Evolutionary conservation across 2,113 vertebrate species (phyloP), one percentile per base, ranked within the genome.

Genomic region (Cariama cristata): DNA sequence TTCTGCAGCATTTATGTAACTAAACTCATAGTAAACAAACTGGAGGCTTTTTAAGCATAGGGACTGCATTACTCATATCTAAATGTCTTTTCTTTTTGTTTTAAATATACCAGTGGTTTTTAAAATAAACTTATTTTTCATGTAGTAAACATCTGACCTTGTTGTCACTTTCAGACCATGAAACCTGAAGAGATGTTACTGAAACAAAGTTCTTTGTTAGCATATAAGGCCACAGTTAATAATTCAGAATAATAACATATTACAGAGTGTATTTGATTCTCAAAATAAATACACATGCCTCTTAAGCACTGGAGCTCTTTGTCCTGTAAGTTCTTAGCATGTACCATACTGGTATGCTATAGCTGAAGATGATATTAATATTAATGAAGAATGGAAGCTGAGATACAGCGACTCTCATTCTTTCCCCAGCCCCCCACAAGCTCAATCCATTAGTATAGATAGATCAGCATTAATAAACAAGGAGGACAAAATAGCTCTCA

Each of bases 361-460:
- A 95, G 92, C 71, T 97, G 97, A 92, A 98, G 93, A 97, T 44
- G 30, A 56, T 91, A 96, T 98, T 98, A 98, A 98, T 98, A 98
- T 98, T 98, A 96, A 98, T 98, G 96, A 97, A 92, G 93, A 90
- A 89, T 92, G 94, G 97, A 97, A 96, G 96, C 97, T 91, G 96
- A 97, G 96, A 97, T 98, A 94, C 63, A 97, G 97, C 20, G 27
- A 96, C 95, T 96, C 84, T 94, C 32, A 8, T 96, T 96, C 96
- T 97, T 93, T 83, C 81, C 96, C 90, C 97, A 95, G 92, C 95
- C 97, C 95, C 94, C 96, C 90, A 93, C 88, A 95, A 97, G 87
- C 93, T 93, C 97, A 98, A 98, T 95, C 97, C 98, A 98, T 98
- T 98, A 98, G 98, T 97, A 96, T 80, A 94, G 97, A 93, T 91